Evolutionary conservation across 23 tunicate genomes (phyloP).

Genomic region (Styela clava): DNA sequence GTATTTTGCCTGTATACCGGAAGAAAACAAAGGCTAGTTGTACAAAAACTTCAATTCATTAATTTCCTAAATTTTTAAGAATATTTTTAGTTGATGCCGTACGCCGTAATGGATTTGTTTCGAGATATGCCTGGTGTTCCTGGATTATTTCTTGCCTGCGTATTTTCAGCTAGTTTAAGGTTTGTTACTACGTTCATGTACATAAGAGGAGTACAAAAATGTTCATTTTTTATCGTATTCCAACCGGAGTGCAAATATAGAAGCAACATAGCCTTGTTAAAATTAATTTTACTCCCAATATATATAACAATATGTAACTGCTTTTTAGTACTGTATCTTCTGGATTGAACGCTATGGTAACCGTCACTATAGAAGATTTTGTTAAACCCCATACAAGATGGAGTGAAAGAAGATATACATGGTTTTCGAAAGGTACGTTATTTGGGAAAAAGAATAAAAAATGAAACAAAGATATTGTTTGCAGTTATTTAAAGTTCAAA

Average conservation of each 20-base stretch:
- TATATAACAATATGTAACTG: neutral
- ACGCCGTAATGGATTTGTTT: constrained; percentile 45
- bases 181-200: neutral
- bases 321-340: constrained; percentile 64
- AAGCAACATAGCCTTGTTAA: no score
- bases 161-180: constrained; percentile 71
- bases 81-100: constrained; percentile 61
- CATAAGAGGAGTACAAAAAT: neutral
- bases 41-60: no score
- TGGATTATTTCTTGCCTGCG: constrained; percentile 66
- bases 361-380: constrained; percentile 48
- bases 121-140: constrained; percentile 42
- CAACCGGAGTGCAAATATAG: no score
- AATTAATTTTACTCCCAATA: no score
- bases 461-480: neutral
- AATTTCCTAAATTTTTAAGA: no score
- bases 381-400: constrained; percentile 45
- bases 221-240: no score
- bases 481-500: neutral
- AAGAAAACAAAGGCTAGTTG: no score
- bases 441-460: no score
- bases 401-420: constrained; percentile 42
- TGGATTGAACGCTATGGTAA: constrained; percentile 54
- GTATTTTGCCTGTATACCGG: no score
- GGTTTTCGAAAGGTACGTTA: constrained; percentile 43